Evolutionary conservation across 1,140 invertebrate genomes (phyloP).

Genomic region (Tenebrio molitor): DNA sequence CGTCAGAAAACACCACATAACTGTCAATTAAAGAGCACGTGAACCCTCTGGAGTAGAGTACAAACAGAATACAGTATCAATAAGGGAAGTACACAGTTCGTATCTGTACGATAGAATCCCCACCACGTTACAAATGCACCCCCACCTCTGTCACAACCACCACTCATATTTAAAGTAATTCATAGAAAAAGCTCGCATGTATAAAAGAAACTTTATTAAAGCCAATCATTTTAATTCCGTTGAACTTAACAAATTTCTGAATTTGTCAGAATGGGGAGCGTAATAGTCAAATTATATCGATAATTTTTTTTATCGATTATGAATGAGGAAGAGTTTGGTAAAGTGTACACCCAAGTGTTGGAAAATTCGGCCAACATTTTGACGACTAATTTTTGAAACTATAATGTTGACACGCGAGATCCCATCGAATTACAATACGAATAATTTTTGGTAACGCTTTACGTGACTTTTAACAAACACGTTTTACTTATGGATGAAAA

Average conservation of each 20-base stretch:
- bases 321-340: background rate
- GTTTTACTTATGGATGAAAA: slow-evolving; percentile 25
- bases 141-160: slow-evolving; percentile 23
- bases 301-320: slow-evolving; percentile 15
- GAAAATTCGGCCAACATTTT: too few species aligned
- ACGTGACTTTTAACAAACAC: slow-evolving; percentile 10
- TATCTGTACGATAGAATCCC: slow-evolving; percentile 46
- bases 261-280: background rate
- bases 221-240: slow-evolving; percentile 22
- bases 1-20: slow-evolving; percentile 41
- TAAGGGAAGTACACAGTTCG: slow-evolving; percentile 38
- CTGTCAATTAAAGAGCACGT: slow-evolving; percentile 46
- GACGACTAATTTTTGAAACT: slow-evolving; percentile 2
- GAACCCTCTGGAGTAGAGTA: slow-evolving; percentile 46
- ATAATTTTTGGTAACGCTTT: too few species aligned
- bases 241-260: background rate
- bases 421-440: too few species aligned
- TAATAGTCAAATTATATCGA: slow-evolving; percentile 8
- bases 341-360: too few species aligned
- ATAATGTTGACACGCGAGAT: slow-evolving; percentile 8
- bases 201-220: slow-evolving; percentile 34
- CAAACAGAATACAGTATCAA: slow-evolving; percentile 46
- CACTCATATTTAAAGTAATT: slow-evolving; percentile 49
- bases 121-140: slow-evolving; percentile 46
- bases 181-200: slow-evolving; percentile 43